Conservation (phyloP, 2,888 invertebrate genomes). For the Nomada lathburiana region DNA sequence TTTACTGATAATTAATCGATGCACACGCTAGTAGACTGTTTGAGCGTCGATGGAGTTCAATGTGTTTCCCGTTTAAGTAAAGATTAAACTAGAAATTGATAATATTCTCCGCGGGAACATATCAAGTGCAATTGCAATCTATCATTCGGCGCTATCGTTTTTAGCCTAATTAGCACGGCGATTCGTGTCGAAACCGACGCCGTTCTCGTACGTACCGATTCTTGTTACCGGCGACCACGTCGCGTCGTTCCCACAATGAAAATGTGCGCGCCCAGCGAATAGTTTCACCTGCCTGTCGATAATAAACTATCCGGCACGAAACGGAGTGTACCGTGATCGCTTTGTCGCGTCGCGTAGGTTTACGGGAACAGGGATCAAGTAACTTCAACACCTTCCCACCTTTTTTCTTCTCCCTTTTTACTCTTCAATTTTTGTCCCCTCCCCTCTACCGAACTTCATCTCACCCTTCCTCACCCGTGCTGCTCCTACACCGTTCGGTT, state of each 20-base stretch:
- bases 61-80: too few relatives aligned
- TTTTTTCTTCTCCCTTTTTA: neutral
- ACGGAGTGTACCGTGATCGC: slow-evolving; percentile 51
- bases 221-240: slow-evolving; percentile 41
- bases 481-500: too few relatives aligned
- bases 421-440: slow-evolving; percentile 36
- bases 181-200: neutral
- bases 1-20: too few relatives aligned
- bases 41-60: too few relatives aligned
- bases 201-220: slow-evolving; percentile 47
- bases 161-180: neutral
- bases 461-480: too few relatives aligned
- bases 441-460: neutral
- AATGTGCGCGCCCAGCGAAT: slow-evolving; percentile 52
- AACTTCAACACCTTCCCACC: slow-evolving; percentile 63
- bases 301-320: slow-evolving; percentile 54
- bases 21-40: too few relatives aligned
- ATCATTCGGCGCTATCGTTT: too few relatives aligned
- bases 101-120: too few relatives aligned
- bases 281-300: slow-evolving; percentile 42
- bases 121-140: too few relatives aligned
- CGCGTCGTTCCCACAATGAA: slow-evolving; percentile 63
- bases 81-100: too few relatives aligned
- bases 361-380: slow-evolving; percentile 67
- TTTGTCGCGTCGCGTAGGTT: slow-evolving; percentile 68